These are phyloP conservation scores for Mythimna ferrago DNA, from an alignment of 2,888 invertebrate genomes.

Conservation along the genomic window DNA sequence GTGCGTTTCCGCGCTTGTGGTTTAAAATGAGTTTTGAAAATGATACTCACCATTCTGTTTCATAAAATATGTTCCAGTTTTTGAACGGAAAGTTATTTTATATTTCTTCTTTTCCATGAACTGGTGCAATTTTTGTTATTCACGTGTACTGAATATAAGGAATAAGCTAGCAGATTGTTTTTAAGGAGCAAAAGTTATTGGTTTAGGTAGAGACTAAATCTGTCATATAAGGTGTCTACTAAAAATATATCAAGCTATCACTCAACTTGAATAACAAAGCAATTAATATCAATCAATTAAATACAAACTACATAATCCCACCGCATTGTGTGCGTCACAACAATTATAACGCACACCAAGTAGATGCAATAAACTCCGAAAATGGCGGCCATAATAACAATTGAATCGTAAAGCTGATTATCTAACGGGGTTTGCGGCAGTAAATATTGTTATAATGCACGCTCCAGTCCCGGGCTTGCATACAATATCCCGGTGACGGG, in stretches of 20 bases:
- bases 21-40: conserved; percentile 36
- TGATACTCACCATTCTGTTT: conserved; percentile 11
- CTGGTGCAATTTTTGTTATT: background rate
- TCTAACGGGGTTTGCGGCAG: conserved; percentile 51
- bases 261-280: conserved; percentile 6
- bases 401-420: conserved; percentile 63
- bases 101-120: background rate
- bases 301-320: conserved; percentile 11
- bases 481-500: conserved; percentile 63
- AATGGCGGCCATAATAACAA: conserved; percentile 50
- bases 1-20: conserved; percentile 30
- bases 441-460: conserved; percentile 63
- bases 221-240: background rate
- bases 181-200: too few relatives aligned
- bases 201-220: too few relatives aligned
- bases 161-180: too few relatives aligned
- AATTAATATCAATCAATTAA: conserved; percentile 25
- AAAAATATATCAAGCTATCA: conserved; percentile 3
- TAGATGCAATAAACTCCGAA: conserved; percentile 39
- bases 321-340: conserved; percentile 16
- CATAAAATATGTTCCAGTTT: background rate
- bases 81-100: background rate
- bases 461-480: conserved; percentile 58
- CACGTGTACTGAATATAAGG: too few relatives aligned
- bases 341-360: conserved; percentile 28